Base-by-base conservation (phyloP, 2,888 invertebrate species). In the Biston betularia region DNA sequence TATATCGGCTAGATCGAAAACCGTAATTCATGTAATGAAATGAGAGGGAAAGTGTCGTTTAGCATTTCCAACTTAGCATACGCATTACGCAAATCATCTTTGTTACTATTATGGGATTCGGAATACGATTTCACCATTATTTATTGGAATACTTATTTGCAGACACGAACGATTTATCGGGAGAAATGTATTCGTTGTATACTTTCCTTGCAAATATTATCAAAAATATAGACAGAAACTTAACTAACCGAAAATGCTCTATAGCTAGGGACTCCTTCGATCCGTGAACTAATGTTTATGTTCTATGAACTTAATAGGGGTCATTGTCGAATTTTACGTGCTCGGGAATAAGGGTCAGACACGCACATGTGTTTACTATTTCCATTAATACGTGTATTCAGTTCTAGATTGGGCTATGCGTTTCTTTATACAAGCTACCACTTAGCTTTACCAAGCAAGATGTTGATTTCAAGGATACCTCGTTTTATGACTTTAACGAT, bases 1-100 rank as follows among this genome's bases (percentile, higher is more conserved):
- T 50, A 49, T 57, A 65, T 70, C 61, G 65, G 34, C 46, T 33
- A 52, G 38, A 68, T 59, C 59, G 14, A 63, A 68, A 69, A 60
- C 66, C 48, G 63, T 68, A 66, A 66, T 66, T 69, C 70, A 68
- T 65, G 56, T 63, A 63, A 69, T 70, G 57, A 65, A 62, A 69
- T 68, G 62, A 69, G 60, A 61, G 68, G 60, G 72, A 74, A 74
- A 72, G 72, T 74, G 65, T 57, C 63, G 55, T 12, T 58, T 53
- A 66, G 55, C 49, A 61, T 60, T 58, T 38, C 24, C 49, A 49
- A 49, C 33, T 58, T 42, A 62, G 50, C 45, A 64, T 60, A 57
- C 15, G n/a, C 12, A 44, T 44, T 15, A 46, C 45, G 60, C 42
- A 55, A 61, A 59, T 62, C 52, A 50, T 66, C 35, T 49, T 63